Base-by-base conservation (phyloP, 2,113 vertebrate genomes). In the Petrocephalus zakoni region DNA sequence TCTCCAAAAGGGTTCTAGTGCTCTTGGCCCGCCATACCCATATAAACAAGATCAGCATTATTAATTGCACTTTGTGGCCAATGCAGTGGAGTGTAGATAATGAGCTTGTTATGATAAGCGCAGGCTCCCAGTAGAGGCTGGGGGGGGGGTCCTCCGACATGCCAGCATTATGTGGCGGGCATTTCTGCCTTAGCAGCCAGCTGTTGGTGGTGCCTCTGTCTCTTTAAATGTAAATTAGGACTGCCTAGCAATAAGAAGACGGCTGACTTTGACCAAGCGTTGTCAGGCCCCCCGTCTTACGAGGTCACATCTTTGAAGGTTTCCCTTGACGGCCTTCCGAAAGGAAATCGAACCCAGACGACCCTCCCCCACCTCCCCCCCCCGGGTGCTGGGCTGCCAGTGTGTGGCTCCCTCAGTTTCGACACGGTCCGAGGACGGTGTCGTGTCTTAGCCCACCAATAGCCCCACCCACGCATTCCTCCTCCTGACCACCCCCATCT, bases 221-320 rank as follows among this genome's bases (percentile, higher is more conserved):
- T 78, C 72, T 78, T 78, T 78, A 78, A 42, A 34, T 19, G 1
- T 78, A 78, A 75, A 42, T 78, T 42, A 78, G 37, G 19, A n/a
- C 10, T 37, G 72, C 15, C 72, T 42, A 15, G 72, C 4, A 6
- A 2, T 42, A 29, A 47, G 22, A 92, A 93, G 93, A 92, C 5
- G 92, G 92, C 93, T 87, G n/a, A 88, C n/a, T 92, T 91, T 94
- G 94, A 94, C 93, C 93, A 93, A 93, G 93, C 91, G 90, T 91
- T 93, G 90, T 92, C 92, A 64, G 21, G 88, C 92, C 25, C 52
- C 52, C 22, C 55, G 29, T 25, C 68, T 91, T 92, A 89, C 49
- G 88, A 91, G 92, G 91, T 91, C 91, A 90, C 90, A 90, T 90
- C 89, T 92, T 17, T 92, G 89, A 91, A 90, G 92, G 90, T 92